phyloP scores from a whole-genome alignment of 2,797 vertebrate genomes.

The Rhabdophis nuchalis region DNA sequence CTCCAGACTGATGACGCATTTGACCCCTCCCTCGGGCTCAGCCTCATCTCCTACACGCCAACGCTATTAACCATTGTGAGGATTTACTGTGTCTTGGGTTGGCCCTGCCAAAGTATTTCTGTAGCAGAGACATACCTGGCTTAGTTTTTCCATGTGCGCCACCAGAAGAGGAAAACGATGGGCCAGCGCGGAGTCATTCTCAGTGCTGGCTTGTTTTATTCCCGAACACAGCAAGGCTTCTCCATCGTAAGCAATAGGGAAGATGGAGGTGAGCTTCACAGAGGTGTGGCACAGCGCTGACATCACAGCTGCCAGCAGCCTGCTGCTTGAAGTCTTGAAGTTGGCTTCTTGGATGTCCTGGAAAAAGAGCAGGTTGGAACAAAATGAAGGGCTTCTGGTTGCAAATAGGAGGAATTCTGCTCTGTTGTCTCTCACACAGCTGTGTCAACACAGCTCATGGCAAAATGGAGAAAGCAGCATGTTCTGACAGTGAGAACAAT shows the following conservation, averaged over 20 bases:
- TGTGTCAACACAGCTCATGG: too few relatives aligned
- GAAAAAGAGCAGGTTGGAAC: neutral
- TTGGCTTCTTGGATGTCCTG: slow-evolving; percentile 98
- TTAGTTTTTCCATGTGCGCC: slow-evolving; percentile 97
- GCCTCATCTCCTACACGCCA: neutral
- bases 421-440: neutral
- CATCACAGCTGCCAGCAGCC: slow-evolving; percentile 96
- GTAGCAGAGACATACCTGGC: slow-evolving; percentile 77
- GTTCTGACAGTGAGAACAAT: neutral
- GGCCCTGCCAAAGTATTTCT: neutral
- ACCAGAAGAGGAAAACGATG: slow-evolving; percentile 96
- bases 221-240: slow-evolving; percentile 92
- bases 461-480: too few relatives aligned
- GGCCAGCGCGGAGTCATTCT: slow-evolving; percentile 94
- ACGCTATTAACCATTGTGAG: neutral
- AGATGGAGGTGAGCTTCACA: slow-evolving; percentile 94
- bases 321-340: slow-evolving; percentile 95
- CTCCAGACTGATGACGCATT: neutral
- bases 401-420: neutral
- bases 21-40: neutral
- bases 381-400: neutral
- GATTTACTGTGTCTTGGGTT: neutral
- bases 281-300: slow-evolving; percentile 96
- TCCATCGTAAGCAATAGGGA: slow-evolving; percentile 95
- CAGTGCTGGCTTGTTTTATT: slow-evolving; percentile 97